Conservation (phyloP, 2,888 invertebrate species). For the Prosopocoilus inquinatus region DNA sequence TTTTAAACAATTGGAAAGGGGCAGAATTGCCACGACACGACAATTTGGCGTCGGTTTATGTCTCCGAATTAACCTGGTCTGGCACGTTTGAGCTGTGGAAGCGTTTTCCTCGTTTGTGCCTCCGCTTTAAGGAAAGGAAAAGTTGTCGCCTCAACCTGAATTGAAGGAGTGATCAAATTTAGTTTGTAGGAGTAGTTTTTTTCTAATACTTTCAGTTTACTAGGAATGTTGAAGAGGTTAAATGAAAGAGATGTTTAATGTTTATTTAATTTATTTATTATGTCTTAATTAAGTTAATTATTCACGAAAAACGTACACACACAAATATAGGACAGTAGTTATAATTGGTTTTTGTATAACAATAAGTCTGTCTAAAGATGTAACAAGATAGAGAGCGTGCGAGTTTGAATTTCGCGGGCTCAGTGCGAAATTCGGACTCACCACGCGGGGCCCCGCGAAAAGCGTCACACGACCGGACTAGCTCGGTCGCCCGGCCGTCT, state of each 20-base stretch:
- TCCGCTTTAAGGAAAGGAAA: no score
- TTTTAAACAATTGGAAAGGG: no score
- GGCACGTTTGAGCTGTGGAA: no score
- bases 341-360: conserved; percentile 38
- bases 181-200: no score
- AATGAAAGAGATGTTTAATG: conserved; percentile 7
- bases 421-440: conserved; percentile 39
- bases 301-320: conserved; percentile 50
- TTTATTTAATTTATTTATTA: conserved; percentile 20
- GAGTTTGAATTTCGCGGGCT: conserved; percentile 43
- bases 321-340: conserved; percentile 51
- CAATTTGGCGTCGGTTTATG: no score
- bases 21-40: no score
- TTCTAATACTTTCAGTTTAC: no score
- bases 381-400: conserved; percentile 48
- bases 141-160: no score
- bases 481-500: conserved; percentile 25
- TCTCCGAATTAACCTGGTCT: no score
- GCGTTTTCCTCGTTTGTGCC: no score
- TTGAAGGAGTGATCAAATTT: no score
- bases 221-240: no score
- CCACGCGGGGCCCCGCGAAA: conserved; percentile 36
- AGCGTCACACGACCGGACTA: conserved; percentile 10
- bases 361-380: conserved; percentile 43
- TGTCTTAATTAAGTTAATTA: conserved; percentile 34